These are phyloP conservation scores for Protonemura montana DNA, from an alignment of 2,888 invertebrate genomes.

Conservation along the genomic window DNA sequence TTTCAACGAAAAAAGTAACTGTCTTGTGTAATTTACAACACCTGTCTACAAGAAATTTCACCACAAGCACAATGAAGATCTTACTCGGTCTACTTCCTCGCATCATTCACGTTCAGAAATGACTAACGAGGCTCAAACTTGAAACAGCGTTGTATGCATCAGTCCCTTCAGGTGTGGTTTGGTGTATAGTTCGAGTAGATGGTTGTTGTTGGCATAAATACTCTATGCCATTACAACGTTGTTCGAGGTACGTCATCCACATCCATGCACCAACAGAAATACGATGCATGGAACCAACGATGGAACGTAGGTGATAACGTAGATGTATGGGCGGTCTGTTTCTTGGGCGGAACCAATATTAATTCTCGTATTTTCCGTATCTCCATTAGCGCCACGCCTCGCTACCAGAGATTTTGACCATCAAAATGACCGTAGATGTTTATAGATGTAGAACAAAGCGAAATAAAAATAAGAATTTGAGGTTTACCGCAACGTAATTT, in stretches of 20 bases:
- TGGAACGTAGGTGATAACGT: not conserved
- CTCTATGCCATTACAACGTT: not conserved
- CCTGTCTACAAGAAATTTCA: not conserved
- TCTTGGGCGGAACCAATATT: not conserved
- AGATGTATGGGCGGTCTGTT: not conserved
- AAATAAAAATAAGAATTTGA: not conserved
- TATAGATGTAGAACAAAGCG: not conserved
- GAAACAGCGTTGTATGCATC: not conserved
- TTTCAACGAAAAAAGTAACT: not conserved
- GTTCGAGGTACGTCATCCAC: not conserved
- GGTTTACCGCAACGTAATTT: not conserved
- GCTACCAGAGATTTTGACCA: not conserved
- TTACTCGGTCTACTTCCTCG: not conserved
- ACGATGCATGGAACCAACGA: not conserved
- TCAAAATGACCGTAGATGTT: not conserved
- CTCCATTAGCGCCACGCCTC: not conserved
- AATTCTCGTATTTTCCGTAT: not conserved
- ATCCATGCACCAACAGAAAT: not conserved
- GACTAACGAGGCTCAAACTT: not conserved
- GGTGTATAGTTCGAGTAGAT: not conserved
- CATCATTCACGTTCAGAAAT: not conserved
- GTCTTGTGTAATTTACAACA: not conserved
- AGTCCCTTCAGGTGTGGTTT: not conserved
- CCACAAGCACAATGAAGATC: not conserved
- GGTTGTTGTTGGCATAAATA: not conserved